A percentile compares a stretch with the other conserved stretches of the same genome.
phyloP scores from a whole-genome alignment of 1,140 invertebrate species.

The Drosophila ambigua region DNA sequence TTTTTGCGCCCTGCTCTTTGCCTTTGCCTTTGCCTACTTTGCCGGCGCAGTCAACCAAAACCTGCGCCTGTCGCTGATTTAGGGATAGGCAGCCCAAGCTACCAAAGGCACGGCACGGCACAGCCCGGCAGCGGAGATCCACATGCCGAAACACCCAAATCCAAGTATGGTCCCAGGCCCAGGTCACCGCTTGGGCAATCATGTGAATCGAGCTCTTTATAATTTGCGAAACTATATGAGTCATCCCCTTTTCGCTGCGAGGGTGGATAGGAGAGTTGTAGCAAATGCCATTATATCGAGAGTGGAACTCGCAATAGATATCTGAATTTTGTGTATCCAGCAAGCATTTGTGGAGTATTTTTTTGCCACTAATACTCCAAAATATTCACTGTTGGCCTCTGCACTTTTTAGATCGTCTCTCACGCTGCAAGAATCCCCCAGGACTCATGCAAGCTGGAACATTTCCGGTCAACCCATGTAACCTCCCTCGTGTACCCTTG shows the following conservation, averaged over 20 bases:
- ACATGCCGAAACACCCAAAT: constrained; percentile 22
- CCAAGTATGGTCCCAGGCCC: constrained; percentile 3
- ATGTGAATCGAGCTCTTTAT: constrained; percentile 83
- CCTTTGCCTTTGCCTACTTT: constrained; percentile 38
- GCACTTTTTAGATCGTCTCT: no score
- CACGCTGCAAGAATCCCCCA: no score
- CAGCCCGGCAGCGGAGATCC: not conserved
- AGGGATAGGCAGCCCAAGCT: constrained; percentile 47
- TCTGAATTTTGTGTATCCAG: no score
- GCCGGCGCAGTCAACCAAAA: constrained; percentile 69
- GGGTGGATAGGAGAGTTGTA: constrained; percentile 35
- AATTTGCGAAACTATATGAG: constrained; percentile 78
- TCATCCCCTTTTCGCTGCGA: constrained; percentile 14
- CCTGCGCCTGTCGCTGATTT: constrained; percentile 71
- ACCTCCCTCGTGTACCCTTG: no score
- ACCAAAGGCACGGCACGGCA: constrained; percentile 11
- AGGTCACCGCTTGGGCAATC: constrained; percentile 75
- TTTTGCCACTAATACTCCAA: no score
- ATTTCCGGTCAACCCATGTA: no score
- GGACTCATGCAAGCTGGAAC: no score
- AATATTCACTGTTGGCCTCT: no score
- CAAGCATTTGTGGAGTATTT: no score
- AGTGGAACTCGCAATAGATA: no score
- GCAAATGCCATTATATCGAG: not conserved
- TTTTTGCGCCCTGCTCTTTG: constrained; percentile 40